Percentiles rank a stretch among this genome's conserved stretches.
These are phyloP conservation scores for Malaclemys terrapin DNA, from an alignment of 2,113 vertebrate species.

Conservation along the genomic window DNA sequence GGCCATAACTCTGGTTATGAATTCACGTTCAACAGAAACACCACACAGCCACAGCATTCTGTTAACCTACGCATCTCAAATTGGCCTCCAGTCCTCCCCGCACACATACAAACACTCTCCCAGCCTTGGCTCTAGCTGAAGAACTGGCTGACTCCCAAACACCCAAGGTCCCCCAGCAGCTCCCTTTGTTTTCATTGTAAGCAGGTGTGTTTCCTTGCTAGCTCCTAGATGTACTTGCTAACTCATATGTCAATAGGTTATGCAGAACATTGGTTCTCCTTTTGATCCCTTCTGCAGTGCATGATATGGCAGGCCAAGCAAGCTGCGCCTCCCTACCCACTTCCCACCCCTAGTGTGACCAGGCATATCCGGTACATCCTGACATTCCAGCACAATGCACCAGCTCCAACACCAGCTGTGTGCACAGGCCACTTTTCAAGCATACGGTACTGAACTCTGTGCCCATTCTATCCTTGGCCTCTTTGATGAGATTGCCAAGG, in stretches of 20 bases:
- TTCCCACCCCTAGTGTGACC: neutral
- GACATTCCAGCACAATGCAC: fast-evolving
- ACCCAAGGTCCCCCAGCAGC: neutral
- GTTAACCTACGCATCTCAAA: neutral
- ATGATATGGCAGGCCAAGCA: neutral
- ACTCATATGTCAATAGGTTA: neutral
- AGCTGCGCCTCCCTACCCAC: no score
- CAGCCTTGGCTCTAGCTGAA: neutral
- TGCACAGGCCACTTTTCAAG: neutral
- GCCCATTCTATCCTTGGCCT: neutral
- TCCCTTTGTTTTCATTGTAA: neutral
- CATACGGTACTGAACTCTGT: neutral
- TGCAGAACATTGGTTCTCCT: neutral
- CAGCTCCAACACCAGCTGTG: neutral
- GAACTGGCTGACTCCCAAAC: neutral
- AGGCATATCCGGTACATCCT: neutral
- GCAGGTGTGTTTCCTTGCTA: neutral
- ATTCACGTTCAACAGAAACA: neutral
- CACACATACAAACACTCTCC: neutral
- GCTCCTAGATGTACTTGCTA: neutral
- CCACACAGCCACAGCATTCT: neutral
- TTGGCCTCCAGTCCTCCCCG: neutral
- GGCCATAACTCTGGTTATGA: fast-evolving
- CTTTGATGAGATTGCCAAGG: neutral
- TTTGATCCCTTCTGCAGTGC: neutral